Base-by-base conservation (phyloP, 2,797 vertebrate genomes). In the Cyclopterus lumpus region DNA sequence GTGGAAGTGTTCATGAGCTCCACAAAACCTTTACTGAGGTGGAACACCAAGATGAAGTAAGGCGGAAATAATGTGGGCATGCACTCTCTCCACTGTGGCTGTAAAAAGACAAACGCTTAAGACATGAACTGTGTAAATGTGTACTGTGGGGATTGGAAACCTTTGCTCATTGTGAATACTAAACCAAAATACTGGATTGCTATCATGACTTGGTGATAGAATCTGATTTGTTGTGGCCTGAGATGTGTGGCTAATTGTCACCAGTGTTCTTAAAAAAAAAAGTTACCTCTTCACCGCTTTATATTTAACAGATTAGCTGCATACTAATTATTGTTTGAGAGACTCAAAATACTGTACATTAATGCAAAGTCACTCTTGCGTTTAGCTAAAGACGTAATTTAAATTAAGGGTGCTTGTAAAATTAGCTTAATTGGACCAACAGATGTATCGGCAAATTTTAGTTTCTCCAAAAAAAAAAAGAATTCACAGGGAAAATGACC, bases 1-100 rank as follows among this genome's bases (percentile, higher is more conserved):
- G 49, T 49, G 69, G 79, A 84, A 87, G 84, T 1, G 40, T 79
- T 84, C 80, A 80, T 77, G 74, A 79, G 70, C 69, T 89, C 70
- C 26, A 34, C 68, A 71, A 71, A 91, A 82, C 83, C 80, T 80
- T 83, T 77, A 28, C 54, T 34, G 65, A 67, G 48, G 66, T 67
- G 30, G 38, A 84, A 71, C 66, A 81, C 60, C 70, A 72, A 63
- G 48, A 79, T 46, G 70, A 81, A 73, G 67, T 20, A n/a, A 67
- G 63, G 60, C 42, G 32, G n/a, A 73, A 78, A 65, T 58, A 44
- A 60, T 72, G 61, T 71, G 61, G 75, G 44, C 57, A 58, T 61
- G 53, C 53, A 54, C 51, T 57, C 53, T 54, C 53, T 75, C 6
- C 24, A 24, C 62, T 48, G 51, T 64, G 61, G 57, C 61, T 59